Conservation (phyloP, 2,888 invertebrate species). For the Callinectes sapidus region DNA sequence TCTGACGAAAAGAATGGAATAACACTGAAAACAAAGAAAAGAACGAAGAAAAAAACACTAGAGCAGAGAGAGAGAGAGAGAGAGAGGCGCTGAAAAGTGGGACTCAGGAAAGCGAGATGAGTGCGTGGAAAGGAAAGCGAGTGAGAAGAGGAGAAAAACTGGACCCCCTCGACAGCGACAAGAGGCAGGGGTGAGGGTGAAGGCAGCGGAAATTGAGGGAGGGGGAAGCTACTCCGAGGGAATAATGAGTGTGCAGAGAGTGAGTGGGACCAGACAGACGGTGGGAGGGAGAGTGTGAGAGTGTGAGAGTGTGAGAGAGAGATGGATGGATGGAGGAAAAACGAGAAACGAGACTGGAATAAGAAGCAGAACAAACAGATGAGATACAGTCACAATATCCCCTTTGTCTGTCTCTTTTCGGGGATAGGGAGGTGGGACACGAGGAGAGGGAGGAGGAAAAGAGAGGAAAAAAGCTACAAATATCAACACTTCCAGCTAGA, state of each 20-base stretch:
- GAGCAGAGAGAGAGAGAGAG: not conserved
- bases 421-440: not conserved
- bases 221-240: conserved; percentile 43
- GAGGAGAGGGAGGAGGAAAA: not conserved
- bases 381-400: not conserved
- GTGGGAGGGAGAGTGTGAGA: conserved; percentile 41
- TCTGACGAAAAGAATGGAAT: not conserved
- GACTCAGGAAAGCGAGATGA: not conserved
- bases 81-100: not conserved
- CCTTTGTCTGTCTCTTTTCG: not conserved
- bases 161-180: conserved; percentile 7
- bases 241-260: conserved; percentile 50
- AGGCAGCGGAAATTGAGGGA: conserved; percentile 47
- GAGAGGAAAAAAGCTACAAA: not conserved
- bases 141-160: not conserved
- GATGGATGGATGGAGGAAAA: not conserved
- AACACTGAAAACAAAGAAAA: not conserved
- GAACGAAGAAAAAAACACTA: not conserved
- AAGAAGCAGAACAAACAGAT: conserved; percentile 27
- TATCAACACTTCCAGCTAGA: not conserved
- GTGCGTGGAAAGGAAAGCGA: not conserved
- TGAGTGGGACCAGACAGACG: conserved; percentile 32
- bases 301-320: not conserved
- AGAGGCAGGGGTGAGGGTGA: conserved; percentile 43
- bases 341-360: conserved; percentile 29